Evolutionary conservation across 1,140 invertebrate species (phyloP).

Genomic region (Monochamus saltuarius): DNA sequence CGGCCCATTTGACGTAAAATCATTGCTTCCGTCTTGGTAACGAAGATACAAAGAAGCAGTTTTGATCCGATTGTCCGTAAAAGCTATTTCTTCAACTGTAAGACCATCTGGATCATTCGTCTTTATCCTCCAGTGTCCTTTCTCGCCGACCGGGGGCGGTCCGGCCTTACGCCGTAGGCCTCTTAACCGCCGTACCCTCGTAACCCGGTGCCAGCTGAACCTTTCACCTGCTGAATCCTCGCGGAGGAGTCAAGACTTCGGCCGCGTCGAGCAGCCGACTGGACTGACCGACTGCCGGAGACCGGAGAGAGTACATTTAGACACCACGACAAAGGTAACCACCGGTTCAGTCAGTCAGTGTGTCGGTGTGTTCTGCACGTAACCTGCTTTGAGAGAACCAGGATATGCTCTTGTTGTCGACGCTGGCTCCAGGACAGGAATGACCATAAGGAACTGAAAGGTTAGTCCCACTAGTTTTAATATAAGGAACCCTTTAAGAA

Average conservation of each 20-base stretch:
- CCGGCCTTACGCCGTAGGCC: not conserved
- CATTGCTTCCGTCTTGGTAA: too few relatives aligned
- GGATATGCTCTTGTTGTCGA: constrained; percentile 12
- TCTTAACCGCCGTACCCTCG: not conserved
- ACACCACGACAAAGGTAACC: constrained; percentile 20
- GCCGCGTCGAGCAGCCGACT: not conserved
- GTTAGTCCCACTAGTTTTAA: too few relatives aligned
- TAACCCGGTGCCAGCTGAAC: not conserved
- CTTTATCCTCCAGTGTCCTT: too few relatives aligned
- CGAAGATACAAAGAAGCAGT: too few relatives aligned
- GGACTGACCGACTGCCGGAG: constrained; percentile 15
- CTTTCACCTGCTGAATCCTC: constrained; percentile 11
- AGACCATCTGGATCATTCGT: too few relatives aligned
- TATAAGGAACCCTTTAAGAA: not conserved
- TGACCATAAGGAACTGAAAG: constrained; percentile 18
- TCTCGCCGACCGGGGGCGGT: too few relatives aligned
- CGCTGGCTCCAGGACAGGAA: constrained; percentile 3
- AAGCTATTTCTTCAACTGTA: too few relatives aligned
- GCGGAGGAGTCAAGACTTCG: not conserved
- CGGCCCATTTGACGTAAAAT: too few relatives aligned
- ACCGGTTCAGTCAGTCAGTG: constrained; percentile 45
- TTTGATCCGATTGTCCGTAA: too few relatives aligned
- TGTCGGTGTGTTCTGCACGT: constrained; percentile 36
- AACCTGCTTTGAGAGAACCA: constrained; percentile 22
- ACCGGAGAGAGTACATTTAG: constrained; percentile 24